phyloP scores from a whole-genome alignment of 2,113 vertebrate genomes.

The Sander vitreus region DNA sequence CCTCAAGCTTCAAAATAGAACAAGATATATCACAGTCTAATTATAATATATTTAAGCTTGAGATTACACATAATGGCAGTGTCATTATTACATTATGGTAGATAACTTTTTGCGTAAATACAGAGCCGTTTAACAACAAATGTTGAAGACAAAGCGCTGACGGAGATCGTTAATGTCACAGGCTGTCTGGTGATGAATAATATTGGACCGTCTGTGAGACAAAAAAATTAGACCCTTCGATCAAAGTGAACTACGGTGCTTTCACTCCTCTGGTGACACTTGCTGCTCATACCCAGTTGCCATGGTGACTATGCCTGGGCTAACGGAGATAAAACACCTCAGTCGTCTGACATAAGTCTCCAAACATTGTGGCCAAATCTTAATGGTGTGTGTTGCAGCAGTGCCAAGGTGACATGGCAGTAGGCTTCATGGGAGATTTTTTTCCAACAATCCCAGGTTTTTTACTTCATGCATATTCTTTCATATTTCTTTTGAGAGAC shows the following conservation, averaged over 20 bases:
- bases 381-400: conserved; percentile 38
- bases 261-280: conserved; percentile 59
- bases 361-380: conserved; percentile 20
- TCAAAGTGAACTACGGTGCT: conserved; percentile 48
- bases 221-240: conserved; percentile 35
- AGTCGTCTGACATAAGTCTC: conserved; percentile 50
- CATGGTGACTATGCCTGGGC: conserved; percentile 76
- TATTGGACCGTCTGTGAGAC: conserved; percentile 15
- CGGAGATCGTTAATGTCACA: conserved; percentile 4
- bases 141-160: neutral
- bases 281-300: conserved; percentile 69
- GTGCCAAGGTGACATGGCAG: conserved; percentile 4
- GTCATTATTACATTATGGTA: conserved; percentile 1
- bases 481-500: conserved; percentile 1
- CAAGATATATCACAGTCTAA: conserved; percentile 18
- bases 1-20: conserved; percentile 30
- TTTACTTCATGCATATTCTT: neutral
- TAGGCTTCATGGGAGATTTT: neutral
- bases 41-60: conserved; percentile 40
- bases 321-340: conserved; percentile 69
- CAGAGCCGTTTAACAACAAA: conserved; percentile 6
- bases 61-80: neutral
- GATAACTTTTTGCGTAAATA: conserved; percentile 19
- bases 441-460: neutral
- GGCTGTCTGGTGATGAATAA: conserved; percentile 14